Evolutionary conservation across 2,797 vertebrate species (phyloP).

Genomic region (Danionella dracula): DNA sequence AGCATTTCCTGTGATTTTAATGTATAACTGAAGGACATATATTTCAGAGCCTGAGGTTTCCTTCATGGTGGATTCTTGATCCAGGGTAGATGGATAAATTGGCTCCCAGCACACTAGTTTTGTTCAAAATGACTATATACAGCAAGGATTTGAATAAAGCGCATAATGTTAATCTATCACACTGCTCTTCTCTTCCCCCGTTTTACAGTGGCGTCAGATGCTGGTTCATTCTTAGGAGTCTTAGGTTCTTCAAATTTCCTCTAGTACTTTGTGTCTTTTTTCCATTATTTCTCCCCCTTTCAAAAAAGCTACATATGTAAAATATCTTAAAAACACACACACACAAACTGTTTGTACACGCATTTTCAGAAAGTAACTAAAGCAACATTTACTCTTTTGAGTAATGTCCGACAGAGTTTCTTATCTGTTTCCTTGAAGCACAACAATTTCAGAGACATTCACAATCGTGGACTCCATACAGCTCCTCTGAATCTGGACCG

Average conservation of each 20-base stretch:
- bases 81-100: conserved; percentile 35
- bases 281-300: not conserved
- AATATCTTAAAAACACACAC: no score
- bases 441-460: no score
- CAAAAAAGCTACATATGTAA: no score
- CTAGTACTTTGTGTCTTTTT: no score
- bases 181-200: not conserved
- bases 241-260: not conserved
- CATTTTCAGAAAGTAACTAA: no score
- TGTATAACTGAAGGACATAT: conserved; percentile 1
- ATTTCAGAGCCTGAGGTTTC: conserved; percentile 21
- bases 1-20: conserved; percentile 12
- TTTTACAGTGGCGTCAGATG: not conserved
- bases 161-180: conserved; percentile 1
- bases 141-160: not conserved
- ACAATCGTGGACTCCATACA: not conserved
- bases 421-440: no score
- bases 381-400: no score
- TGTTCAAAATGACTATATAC: conserved; percentile 1
- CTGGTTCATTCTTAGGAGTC: conserved; percentile 11
- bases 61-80: conserved; percentile 9
- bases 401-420: no score
- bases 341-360: no score
- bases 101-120: conserved; percentile 20
- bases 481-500: not conserved